Evolutionary conservation across 1,140 invertebrate genomes (phyloP).

Genomic region (Drosophila sp.): DNA sequence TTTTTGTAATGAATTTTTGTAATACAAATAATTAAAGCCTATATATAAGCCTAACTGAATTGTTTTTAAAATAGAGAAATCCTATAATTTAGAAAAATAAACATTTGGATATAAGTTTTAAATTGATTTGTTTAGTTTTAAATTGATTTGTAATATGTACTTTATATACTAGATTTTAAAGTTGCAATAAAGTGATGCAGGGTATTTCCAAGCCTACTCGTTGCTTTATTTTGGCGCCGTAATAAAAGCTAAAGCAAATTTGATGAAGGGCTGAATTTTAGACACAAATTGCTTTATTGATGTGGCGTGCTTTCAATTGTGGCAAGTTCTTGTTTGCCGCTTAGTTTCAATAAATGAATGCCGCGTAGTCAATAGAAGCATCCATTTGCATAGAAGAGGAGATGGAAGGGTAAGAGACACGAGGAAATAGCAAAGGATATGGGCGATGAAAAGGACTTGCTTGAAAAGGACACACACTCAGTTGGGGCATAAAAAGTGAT

Average conservation of each 20-base stretch:
- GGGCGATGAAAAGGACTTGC: constrained; percentile 12
- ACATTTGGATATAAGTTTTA: too few relatives aligned
- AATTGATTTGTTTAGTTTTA: too few relatives aligned
- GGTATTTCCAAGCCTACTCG: background rate
- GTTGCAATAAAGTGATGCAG: background rate
- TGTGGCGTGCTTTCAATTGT: constrained; percentile 31
- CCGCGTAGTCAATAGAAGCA: constrained; percentile 13
- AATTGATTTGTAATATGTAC: too few relatives aligned
- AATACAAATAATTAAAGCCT: too few relatives aligned
- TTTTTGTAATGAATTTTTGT: too few relatives aligned
- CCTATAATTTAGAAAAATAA: too few relatives aligned
- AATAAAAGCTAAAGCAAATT: constrained; percentile 20
- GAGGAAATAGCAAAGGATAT: constrained; percentile 1
- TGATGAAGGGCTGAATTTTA: background rate
- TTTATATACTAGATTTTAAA: too few relatives aligned
- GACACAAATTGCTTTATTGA: constrained; percentile 39
- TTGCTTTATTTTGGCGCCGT: background rate
- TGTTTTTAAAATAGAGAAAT: too few relatives aligned
- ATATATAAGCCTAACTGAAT: too few relatives aligned
- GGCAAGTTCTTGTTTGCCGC: constrained; percentile 26
- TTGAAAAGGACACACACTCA: constrained; percentile 21
- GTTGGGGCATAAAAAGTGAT: constrained; percentile 21
- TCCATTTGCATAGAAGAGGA: constrained; percentile 22
- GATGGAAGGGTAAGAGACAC: too few relatives aligned
- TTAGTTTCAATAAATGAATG: constrained; percentile 48